phyloP scores from a whole-genome alignment of 2,888 invertebrate genomes.

The Macrostomum cliftonense region DNA sequence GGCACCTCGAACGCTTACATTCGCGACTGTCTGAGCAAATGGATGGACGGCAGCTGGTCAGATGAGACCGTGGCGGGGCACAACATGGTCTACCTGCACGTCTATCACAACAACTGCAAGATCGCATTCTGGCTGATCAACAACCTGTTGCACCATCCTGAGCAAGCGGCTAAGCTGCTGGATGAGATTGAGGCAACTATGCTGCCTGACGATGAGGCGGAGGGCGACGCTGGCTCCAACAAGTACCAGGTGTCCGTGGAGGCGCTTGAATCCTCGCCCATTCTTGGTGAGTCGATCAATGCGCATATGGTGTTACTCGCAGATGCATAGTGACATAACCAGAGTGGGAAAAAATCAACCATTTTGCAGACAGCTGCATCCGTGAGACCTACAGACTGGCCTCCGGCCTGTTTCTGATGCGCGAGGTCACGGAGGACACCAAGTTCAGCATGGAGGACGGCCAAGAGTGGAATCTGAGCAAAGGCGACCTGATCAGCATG shows the following conservation, averaged over 20 bases:
- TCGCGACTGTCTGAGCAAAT: constrained; percentile 26
- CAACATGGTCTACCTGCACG: constrained; percentile 35
- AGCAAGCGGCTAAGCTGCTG: constrained; percentile 21
- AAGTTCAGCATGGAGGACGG: constrained; percentile 25
- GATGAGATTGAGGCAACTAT: constrained; percentile 23
- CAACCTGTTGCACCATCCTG: constrained; percentile 22
- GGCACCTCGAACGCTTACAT: constrained; percentile 31
- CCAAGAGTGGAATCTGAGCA: constrained; percentile 21
- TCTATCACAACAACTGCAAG: constrained; percentile 37
- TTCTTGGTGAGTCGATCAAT: constrained; percentile 25
- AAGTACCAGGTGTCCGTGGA: constrained; percentile 21
- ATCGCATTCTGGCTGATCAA: constrained; percentile 32
- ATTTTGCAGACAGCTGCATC: constrained; percentile 31
- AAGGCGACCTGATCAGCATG: constrained; percentile 34
- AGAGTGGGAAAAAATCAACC: too few species aligned
- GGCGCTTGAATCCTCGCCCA: constrained; percentile 26
- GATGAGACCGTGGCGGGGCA: constrained; percentile 35
- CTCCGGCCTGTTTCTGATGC: constrained; percentile 36
- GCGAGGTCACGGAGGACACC: constrained; percentile 26
- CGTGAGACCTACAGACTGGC: constrained; percentile 28
- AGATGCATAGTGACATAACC: too few species aligned
- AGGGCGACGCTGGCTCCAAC: constrained; percentile 17
- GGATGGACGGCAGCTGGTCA: constrained; percentile 26
- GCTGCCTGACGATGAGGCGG: constrained; percentile 17
- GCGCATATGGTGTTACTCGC: too few species aligned